Percentiles rank a stretch among this genome's conserved stretches.
Evolutionary conservation across 2,888 invertebrate genomes (phyloP).

Genomic region (Stegana nigrithorax): DNA sequence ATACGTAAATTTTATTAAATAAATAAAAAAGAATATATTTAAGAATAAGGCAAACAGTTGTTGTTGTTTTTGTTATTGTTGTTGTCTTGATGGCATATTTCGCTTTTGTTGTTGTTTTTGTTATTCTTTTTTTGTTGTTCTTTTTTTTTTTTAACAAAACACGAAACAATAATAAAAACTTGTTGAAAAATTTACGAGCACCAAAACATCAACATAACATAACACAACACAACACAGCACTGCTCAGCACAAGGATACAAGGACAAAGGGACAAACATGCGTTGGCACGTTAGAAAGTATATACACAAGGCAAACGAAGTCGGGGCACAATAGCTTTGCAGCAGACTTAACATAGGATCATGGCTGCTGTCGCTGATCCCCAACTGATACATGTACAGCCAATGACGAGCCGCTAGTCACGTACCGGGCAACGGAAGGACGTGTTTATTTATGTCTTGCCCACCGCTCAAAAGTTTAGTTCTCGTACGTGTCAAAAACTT

Average conservation of each 20-base stretch:
- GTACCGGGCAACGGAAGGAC: conserved; percentile 35
- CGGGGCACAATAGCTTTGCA: no score
- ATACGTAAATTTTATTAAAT: conserved; percentile 49
- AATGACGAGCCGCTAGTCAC: conserved; percentile 35
- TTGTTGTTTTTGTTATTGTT: neutral
- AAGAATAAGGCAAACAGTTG: neutral
- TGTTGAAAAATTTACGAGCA: conserved; percentile 53
- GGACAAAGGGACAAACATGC: no score
- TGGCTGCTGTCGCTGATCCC: no score
- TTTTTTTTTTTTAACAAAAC: conserved; percentile 34
- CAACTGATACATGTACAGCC: neutral
- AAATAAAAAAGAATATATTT: conserved; percentile 37
- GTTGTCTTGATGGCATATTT: neutral
- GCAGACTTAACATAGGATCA: no score
- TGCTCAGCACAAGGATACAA: no score
- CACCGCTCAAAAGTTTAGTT: conserved; percentile 52
- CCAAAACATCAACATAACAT: conserved; percentile 38
- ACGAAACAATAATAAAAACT: conserved; percentile 52
- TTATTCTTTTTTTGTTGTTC: neutral
- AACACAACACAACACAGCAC: no score
- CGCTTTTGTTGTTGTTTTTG: conserved; percentile 4
- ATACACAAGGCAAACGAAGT: no score
- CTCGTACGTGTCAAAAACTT: conserved; percentile 55
- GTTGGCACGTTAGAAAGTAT: no score
- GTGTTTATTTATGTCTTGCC: conserved; percentile 53